Percentiles rank a stretch among this genome's conserved stretches.
These are phyloP conservation scores for Halisarca cf. caerulea DNA, from an alignment of 37 sponge, comb jelly and placozoan species.

Conservation along the genomic window DNA sequence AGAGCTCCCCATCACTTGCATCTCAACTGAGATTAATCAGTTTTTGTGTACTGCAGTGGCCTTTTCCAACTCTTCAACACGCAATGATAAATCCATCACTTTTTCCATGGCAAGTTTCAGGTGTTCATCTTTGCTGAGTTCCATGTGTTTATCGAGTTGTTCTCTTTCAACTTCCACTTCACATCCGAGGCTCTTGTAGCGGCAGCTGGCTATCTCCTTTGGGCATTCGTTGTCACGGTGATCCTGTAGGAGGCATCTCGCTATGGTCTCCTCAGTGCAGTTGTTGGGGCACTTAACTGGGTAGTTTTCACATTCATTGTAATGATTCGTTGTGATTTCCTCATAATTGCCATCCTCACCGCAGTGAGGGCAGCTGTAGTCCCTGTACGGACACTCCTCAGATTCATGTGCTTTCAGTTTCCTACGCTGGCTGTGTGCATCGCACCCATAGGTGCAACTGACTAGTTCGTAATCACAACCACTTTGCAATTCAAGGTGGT, in stretches of 20 bases:
- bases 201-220: not conserved
- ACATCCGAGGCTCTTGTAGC: slow-evolving; percentile 1
- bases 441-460: not conserved
- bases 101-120: slow-evolving; percentile 20
- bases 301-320: not conserved
- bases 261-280: not conserved
- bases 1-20: too few relatives aligned
- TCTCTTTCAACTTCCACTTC: not conserved
- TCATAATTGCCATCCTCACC: not conserved
- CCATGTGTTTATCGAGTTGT: not conserved
- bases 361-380: not conserved
- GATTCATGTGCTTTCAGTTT: not conserved
- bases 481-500: not conserved
- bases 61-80: not conserved
- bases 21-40: too few relatives aligned
- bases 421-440: not conserved
- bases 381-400: not conserved
- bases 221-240: not conserved
- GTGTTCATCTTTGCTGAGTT: not conserved
- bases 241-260: not conserved
- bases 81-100: not conserved
- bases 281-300: not conserved
- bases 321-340: not conserved
- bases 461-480: not conserved
- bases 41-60: too few relatives aligned